Base-by-base conservation (phyloP, 1,140 invertebrate species). In the Caenorhabditis brenneri region DNA sequence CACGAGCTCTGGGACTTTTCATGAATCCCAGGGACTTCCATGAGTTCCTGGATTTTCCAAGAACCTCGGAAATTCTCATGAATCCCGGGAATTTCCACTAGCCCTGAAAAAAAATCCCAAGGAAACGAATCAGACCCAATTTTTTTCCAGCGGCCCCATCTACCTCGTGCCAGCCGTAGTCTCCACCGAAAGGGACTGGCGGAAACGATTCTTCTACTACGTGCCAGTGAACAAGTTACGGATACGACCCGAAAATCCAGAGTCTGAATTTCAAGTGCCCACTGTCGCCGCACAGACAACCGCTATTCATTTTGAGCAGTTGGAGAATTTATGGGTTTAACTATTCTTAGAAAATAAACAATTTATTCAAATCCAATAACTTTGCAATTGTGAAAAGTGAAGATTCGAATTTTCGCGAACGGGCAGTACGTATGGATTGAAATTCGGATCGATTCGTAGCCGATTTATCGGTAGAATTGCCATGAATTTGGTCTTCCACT, bases 61-160 rank as follows among this genome's bases (percentile, higher is more conserved):
- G n/a, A n/a, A n/a, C n/a, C n/a, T n/a, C n/a, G n/a, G n/a, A n/a
- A n/a, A n/a, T n/a, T n/a, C n/a, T n/a, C n/a, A n/a, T n/a, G n/a
- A n/a, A n/a, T n/a, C n/a, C n/a, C n/a, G n/a, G n/a, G n/a, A n/a
- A 27, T 65, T 19, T 33, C 22, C 29, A 3, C 1, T 9, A 36
- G 15, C 16, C 36, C 33, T 6, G 7, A 3, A 65, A 36, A 19
- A 27, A 0, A 15, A 36, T 51, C 19, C 31, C 6, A 19, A 36
- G n/a, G n/a, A n/a, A n/a, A n/a, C n/a, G n/a, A n/a, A n/a, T n/a
- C n/a, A n/a, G n/a, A n/a, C n/a, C n/a, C n/a, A n/a, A n/a, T n/a
- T n/a, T n/a, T n/a, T 39, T 74, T 74, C 42, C 36, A 74, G 65
- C 22, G 65, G 65, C 42, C 65, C 65, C n/a, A n/a, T 74, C 6